phyloP scores from a whole-genome alignment of 1,140 invertebrate genomes.

The Drosophila aff. region DNA sequence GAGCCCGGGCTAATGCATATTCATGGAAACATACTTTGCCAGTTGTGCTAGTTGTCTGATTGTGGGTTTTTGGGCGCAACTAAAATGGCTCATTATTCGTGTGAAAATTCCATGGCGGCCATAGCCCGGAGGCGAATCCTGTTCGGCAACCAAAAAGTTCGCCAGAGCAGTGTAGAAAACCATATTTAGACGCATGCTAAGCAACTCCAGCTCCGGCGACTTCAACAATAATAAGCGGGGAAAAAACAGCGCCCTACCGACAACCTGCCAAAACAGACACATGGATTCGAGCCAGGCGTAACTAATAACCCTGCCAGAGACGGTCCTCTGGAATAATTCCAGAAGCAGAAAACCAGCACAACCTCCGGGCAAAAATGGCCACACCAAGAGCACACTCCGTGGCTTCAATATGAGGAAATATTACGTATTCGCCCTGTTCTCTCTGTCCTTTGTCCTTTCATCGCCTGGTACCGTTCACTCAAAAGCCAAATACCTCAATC shows the following conservation, averaged over 20 bases:
- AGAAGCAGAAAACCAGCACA: neutral
- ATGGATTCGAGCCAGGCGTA: neutral
- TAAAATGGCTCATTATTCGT: conserved; percentile 45
- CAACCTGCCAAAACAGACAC: conserved; percentile 31
- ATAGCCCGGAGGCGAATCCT: conserved; percentile 6
- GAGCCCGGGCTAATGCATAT: conserved; percentile 49
- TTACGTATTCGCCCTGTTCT: conserved; percentile 33
- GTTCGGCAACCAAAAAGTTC: conserved; percentile 11
- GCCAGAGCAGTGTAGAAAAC: neutral
- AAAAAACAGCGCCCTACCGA: conserved; percentile 14
- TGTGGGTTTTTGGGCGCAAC: conserved; percentile 36
- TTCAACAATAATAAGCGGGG: conserved; percentile 31
- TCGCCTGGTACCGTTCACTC: conserved; percentile 9
- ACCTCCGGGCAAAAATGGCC: neutral
- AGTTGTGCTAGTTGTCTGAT: conserved; percentile 34
- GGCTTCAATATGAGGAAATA: conserved; percentile 41
- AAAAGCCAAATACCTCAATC: conserved; percentile 54
- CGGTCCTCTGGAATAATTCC: conserved; percentile 1
- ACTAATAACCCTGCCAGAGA: neutral
- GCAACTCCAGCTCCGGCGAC: conserved; percentile 14
- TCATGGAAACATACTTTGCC: conserved; percentile 46
- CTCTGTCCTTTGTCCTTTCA: neutral
- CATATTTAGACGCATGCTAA: conserved; percentile 9
- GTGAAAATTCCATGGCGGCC: conserved; percentile 24
- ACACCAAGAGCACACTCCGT: conserved; percentile 12